Conservation (phyloP, 1,140 invertebrate genomes). For the Paraescarpia echinospica region DNA sequence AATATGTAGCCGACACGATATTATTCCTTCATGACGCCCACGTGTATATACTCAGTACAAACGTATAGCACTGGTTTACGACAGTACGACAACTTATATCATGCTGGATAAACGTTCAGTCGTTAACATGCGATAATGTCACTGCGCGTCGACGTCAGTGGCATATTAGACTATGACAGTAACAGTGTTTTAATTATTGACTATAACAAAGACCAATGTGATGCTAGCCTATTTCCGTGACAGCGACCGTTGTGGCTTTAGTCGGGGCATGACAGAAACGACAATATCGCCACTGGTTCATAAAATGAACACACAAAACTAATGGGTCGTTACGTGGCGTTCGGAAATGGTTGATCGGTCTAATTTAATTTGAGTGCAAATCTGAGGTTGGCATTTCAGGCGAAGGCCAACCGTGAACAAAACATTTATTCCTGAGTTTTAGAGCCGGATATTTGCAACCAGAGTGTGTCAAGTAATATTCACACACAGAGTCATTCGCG, state of each 20-base stretch:
- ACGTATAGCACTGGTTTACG: background rate
- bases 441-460: background rate
- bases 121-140: background rate
- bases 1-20: background rate
- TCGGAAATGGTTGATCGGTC: background rate
- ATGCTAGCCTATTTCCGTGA: background rate
- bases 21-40: background rate
- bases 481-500: background rate
- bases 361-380: background rate
- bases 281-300: background rate
- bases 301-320: background rate
- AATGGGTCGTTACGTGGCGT: background rate
- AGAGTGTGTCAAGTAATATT: background rate
- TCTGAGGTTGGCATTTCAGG: background rate
- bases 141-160: background rate
- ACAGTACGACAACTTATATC: background rate
- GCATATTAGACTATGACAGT: background rate
- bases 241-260: background rate
- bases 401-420: background rate
- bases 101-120: background rate
- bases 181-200: background rate
- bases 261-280: background rate
- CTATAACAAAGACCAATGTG: background rate
- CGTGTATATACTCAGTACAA: background rate
- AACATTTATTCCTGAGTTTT: background rate